Evolutionary conservation across 2,888 invertebrate species (phyloP), one percentile per base, ranked within the genome.

Genomic region (Drosophila testacea): DNA sequence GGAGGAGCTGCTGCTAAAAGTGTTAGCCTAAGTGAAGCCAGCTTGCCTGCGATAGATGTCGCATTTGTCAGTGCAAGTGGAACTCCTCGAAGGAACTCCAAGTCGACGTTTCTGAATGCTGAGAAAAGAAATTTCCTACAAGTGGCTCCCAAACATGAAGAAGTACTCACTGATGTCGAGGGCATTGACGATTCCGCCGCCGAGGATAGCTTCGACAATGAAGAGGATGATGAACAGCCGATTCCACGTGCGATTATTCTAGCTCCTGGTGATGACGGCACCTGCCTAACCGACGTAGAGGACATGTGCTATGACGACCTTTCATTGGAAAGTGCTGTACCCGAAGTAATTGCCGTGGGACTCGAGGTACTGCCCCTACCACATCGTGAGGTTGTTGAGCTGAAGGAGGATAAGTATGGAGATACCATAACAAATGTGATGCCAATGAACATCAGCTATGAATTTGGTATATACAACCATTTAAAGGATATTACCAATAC

Each of bases 111-210:
- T 28, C 41, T 72, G 4, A 48, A 55, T 4, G n/a, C 48, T 1
- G 78, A 60, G 9, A 78, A 54, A n/a, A 79, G 68, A 27, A 63
- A 79, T 4, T 90, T 90, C 48, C 65, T 92, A 1, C 79, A 80
- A 50, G 71, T 90, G 3, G 64, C 74, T 5, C 44, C 71, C 3
- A 80, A 52, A 16, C 71, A 81, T 34, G 93, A 93, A 34, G 93
- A 93, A 47, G 91, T 91, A 1, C 27, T 92, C 2, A 94, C 94
- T 5, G 94, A 94, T 79, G 86, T 93, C 13, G 94, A 94, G 83
- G 92, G 93, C 72, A 83, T 94, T n/a, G 92, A 93, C 59, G 90
- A 92, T 36, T 92, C 92, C 0, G 87, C 89, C 0, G 91, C 88
- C 13, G 91, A 90, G 28, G 89, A 90, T 7, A 79, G 88, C 54